Evolutionary conservation across 2,113 vertebrate species (phyloP).

Genomic region (Serinus canaria): DNA sequence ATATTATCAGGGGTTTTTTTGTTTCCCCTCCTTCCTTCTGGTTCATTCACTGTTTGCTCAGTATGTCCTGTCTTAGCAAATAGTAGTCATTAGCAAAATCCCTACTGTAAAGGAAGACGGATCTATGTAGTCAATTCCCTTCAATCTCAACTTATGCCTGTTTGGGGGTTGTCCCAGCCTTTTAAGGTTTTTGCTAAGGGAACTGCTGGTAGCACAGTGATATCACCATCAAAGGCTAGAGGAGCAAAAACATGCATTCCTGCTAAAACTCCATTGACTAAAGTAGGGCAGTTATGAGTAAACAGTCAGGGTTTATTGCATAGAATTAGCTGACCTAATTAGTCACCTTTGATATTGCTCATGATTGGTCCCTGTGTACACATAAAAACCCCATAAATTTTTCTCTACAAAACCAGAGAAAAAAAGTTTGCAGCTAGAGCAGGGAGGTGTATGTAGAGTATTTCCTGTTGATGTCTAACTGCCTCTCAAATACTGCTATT

Average conservation of each 20-base stretch:
- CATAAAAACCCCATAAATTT: fast-evolving
- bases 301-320: not conserved
- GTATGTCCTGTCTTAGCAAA: not conserved
- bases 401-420: not conserved
- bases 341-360: not conserved
- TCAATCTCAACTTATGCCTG: not conserved
- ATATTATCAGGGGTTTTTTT: not conserved
- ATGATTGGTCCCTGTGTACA: not conserved
- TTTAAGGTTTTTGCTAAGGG: not conserved
- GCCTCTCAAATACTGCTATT: not conserved
- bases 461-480: not conserved
- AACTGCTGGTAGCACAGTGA: not conserved
- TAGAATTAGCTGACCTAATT: not conserved
- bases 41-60: not conserved
- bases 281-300: not conserved
- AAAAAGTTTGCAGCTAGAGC: not conserved
- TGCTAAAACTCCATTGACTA: not conserved
- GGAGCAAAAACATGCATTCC: not conserved
- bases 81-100: not conserved
- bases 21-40: not conserved
- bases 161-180: not conserved
- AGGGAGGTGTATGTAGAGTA: not conserved
- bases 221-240: not conserved
- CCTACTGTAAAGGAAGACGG: not conserved
- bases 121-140: not conserved